Base-by-base conservation (phyloP, 64 coral and sea anemone genomes). In the Platygyra sinensis region DNA sequence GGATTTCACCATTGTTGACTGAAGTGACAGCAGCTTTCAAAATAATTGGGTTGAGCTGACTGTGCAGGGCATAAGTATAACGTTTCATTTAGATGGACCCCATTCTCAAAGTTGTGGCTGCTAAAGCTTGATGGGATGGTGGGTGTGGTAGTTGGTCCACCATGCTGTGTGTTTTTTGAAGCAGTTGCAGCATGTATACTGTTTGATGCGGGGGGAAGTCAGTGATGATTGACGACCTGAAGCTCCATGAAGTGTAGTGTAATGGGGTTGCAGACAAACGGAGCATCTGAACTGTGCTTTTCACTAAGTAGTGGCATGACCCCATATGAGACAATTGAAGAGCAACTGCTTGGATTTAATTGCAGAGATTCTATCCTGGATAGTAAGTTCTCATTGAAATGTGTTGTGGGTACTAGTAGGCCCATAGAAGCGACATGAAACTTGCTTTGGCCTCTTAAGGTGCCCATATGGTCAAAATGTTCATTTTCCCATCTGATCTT, bases 241-340 rank as follows among this genome's bases (percentile, higher is more conserved):
- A 80, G 77, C 88, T 90, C 88, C 88, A 90, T 80, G 88, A 80
- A 90, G 76, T 78, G 77, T 80, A 67, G 88, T 73, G 77, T 90
- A 77, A 90, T 90, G 64, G 59, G 46, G 61, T 80, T 90, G 39
- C 63, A 42, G 62, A 30, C 88, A 80, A 5, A 90, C 77, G 52
- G 88, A 78, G 38, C 77, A 90, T 90, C 77, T 80, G 55, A 75
- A 80, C 77, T 90, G 75, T 46, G 76, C 54, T 77, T 55, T 38
- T 30, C 88, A 90, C 63, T 90, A 77, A 29, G 65, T 52, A 42
- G 88, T 80, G 36, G 88, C 75, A 80, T 19, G 77, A 52, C 67
- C 27, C 19, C 31, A 59, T 67, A 20, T 90, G 55, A 90, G 88
- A 81, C 77, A 90, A 90, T 90, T 90, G 22, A 72, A 81, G 63